Evolutionary conservation across 2,888 invertebrate species (phyloP).

Genomic region (Brenthis daphne): DNA sequence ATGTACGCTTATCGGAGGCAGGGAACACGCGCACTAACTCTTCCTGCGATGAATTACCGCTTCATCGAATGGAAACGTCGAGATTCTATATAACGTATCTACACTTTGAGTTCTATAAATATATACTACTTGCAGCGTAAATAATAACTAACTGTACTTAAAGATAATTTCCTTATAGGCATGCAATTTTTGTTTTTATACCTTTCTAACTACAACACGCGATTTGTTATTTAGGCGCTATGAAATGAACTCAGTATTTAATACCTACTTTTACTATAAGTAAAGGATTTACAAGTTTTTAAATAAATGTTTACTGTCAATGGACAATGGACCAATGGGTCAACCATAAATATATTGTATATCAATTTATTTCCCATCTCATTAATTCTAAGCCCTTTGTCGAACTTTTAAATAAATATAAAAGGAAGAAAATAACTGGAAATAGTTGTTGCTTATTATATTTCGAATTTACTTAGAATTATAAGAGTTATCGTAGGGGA

Average conservation of each 20-base stretch:
- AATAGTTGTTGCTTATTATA: background rate
- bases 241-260: background rate
- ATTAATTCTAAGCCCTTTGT: too few species aligned
- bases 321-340: too few species aligned
- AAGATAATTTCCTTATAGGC: background rate
- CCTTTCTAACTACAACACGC: slow-evolving; percentile 6
- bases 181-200: background rate
- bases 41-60: slow-evolving; percentile 53
- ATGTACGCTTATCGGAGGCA: slow-evolving; percentile 13
- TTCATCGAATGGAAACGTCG: slow-evolving; percentile 62
- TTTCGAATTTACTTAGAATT: background rate
- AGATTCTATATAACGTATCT: slow-evolving; percentile 17
- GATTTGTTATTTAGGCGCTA: slow-evolving; percentile 9
- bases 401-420: too few species aligned
- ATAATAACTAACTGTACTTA: background rate
- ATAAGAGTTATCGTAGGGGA: background rate
- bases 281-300: too few species aligned
- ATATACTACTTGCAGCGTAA: background rate
- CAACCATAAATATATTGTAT: too few species aligned
- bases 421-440: too few species aligned
- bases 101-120: background rate
- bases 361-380: too few species aligned
- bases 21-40: slow-evolving; percentile 25
- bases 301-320: too few species aligned
- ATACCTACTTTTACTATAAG: too few species aligned